These are phyloP conservation scores for Syngnathus scovelli DNA, from an alignment of 2,113 vertebrate species.

Conservation along the genomic window DNA sequence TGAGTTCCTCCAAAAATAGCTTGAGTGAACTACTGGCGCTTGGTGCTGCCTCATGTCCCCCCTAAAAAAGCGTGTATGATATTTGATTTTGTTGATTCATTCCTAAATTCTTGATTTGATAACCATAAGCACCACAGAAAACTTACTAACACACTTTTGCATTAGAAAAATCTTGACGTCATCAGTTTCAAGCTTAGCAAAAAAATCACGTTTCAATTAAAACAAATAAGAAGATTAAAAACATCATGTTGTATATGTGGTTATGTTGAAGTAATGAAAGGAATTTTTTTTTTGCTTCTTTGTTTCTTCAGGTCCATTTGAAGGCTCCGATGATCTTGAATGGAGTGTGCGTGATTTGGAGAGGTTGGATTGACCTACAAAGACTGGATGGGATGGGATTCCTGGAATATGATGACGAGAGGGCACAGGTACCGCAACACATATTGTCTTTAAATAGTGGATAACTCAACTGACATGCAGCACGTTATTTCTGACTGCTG, in stretches of 20 bases:
- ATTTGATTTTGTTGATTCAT: slow-evolving; percentile 40
- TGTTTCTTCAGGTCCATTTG: slow-evolving; percentile 80
- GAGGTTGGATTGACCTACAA: slow-evolving; percentile 96
- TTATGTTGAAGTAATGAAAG: too few relatives aligned
- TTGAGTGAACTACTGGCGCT: slow-evolving; percentile 54
- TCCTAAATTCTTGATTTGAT: slow-evolving; percentile 41
- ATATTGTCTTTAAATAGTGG: not conserved
- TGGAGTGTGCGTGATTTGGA: slow-evolving; percentile 98
- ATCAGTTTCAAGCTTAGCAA: not conserved
- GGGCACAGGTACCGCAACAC: slow-evolving; percentile 83
- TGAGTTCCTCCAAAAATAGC: slow-evolving; percentile 68
- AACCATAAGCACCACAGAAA: not conserved
- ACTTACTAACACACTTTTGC: not conserved
- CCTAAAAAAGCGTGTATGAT: slow-evolving; percentile 32
- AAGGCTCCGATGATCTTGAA: slow-evolving; percentile 99
- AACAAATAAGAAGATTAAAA: too few relatives aligned
- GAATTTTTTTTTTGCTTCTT: not conserved
- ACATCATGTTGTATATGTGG: not conserved
- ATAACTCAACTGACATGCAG: not conserved
- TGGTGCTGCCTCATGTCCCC: slow-evolving; percentile 24
- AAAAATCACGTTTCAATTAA: not conserved
- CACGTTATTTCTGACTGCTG: not conserved
- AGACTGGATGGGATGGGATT: slow-evolving; percentile 97
- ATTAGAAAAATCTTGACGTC: not conserved
- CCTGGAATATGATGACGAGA: slow-evolving; percentile 95